These are phyloP conservation scores for Ciconia boyciana DNA, from an alignment of 2,113 vertebrate genomes.

Conservation along the genomic window DNA sequence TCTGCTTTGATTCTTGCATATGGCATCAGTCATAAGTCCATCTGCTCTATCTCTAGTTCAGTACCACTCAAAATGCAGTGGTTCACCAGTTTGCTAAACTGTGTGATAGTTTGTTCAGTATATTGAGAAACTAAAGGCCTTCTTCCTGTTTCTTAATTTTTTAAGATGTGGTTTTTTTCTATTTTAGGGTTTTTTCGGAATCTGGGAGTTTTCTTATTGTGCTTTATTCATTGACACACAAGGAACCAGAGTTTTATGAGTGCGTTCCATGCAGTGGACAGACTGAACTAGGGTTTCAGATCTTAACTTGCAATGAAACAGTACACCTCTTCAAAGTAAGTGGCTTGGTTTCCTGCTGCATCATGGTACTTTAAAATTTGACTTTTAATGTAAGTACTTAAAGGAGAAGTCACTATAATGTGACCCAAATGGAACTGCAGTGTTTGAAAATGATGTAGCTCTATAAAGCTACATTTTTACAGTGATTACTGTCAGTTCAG, in stretches of 20 bases:
- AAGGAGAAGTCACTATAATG: not conserved
- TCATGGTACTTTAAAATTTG: not conserved
- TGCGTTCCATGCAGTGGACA: slow-evolving; percentile 71
- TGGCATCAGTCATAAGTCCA: not conserved
- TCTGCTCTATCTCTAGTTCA: not conserved
- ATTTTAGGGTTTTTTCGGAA: slow-evolving; percentile 84
- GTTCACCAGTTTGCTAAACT: not conserved
- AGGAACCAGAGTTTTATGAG: slow-evolving; percentile 91
- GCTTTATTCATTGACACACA: slow-evolving; percentile 86
- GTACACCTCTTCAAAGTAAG: slow-evolving; percentile 87
- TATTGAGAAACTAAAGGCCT: not conserved
- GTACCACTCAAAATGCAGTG: not conserved
- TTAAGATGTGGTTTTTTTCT: not conserved
- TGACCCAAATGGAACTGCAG: not conserved
- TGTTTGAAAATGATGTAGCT: not conserved
- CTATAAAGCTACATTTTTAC: not conserved
- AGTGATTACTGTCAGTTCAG: not conserved
- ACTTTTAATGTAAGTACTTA: not conserved
- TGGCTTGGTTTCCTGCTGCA: not conserved
- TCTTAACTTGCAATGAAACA: slow-evolving; percentile 80
- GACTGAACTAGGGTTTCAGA: slow-evolving; percentile 79
- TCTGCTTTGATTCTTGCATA: not conserved
- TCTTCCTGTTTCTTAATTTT: not conserved
- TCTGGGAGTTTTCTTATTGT: slow-evolving; percentile 84
- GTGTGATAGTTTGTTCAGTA: not conserved